Conservation (phyloP, 2,888 invertebrate genomes). For the Trypoxylon attenuatum region DNA sequence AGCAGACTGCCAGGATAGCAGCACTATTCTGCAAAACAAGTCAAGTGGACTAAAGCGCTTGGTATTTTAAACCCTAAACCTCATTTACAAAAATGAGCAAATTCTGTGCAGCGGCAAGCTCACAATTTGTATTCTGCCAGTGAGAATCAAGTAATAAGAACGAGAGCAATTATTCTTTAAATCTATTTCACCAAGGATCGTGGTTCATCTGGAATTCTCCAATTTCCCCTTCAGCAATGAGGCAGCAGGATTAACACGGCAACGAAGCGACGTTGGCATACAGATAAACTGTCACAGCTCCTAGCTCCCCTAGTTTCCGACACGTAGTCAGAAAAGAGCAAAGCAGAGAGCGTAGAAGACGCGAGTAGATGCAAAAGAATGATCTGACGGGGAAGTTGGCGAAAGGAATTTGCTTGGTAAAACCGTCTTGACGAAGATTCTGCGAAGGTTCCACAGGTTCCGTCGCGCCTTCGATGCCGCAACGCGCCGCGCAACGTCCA, state of each 20-base stretch:
- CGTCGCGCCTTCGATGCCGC: slow-evolving; percentile 8
- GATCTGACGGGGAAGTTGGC: slow-evolving; percentile 12
- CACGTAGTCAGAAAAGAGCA: background rate
- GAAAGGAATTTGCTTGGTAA: slow-evolving; percentile 3
- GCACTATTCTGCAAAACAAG: too few species aligned
- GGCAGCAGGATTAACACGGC: too few species aligned
- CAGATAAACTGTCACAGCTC: slow-evolving; percentile 19
- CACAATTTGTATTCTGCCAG: too few species aligned
- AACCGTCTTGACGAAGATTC: background rate
- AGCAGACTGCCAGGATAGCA: too few species aligned
- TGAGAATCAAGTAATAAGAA: too few species aligned
- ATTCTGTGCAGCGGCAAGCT: too few species aligned
- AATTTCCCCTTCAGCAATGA: background rate
- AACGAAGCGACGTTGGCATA: slow-evolving; percentile 25
- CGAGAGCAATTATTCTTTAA: too few species aligned
- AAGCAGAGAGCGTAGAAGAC: background rate
- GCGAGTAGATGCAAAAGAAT: slow-evolving; percentile 1
- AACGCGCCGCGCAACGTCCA: background rate
- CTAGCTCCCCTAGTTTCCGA: background rate
- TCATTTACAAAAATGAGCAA: too few species aligned
- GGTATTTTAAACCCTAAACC: too few species aligned
- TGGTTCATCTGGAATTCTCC: background rate
- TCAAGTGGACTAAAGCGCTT: too few species aligned
- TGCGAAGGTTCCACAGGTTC: slow-evolving; percentile 3
- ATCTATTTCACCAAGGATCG: too few species aligned